A percentile compares a stretch with the other conserved stretches of the same genome.
Evolutionary conservation across 2,888 invertebrate species (phyloP).

Genomic region (Teleiodes luculella): DNA sequence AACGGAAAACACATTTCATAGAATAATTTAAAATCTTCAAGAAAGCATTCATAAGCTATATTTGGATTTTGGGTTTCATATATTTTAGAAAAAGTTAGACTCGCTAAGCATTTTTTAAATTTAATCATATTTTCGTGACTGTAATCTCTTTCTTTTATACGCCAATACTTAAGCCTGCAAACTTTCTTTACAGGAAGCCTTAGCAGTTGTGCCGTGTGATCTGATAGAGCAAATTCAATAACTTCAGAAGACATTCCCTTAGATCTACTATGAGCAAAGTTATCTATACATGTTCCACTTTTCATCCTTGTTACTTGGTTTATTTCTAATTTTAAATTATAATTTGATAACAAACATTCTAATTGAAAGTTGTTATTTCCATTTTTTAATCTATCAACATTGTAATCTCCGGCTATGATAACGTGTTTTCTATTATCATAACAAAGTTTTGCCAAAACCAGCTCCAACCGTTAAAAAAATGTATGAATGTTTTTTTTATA

Average conservation of each 20-base stretch:
- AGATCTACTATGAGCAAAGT: not conserved
- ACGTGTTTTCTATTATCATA: not conserved
- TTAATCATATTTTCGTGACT: too few relatives aligned
- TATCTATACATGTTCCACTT: conserved; percentile 4
- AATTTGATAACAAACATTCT: conserved; percentile 5
- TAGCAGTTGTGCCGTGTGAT: conserved; percentile 1
- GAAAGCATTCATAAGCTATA: too few relatives aligned
- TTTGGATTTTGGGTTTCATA: too few relatives aligned
- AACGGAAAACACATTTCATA: too few relatives aligned
- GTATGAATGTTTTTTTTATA: not conserved
- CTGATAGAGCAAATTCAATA: not conserved
- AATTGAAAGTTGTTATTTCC: not conserved
- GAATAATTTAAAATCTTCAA: too few relatives aligned
- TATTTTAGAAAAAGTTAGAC: too few relatives aligned
- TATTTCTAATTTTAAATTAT: conserved; percentile 3
- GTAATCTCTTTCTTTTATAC: too few relatives aligned
- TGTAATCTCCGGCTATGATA: not conserved
- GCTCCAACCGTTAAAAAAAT: not conserved
- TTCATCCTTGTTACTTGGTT: conserved; percentile 1
- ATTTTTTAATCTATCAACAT: not conserved
- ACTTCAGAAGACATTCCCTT: not conserved
- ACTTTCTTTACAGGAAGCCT: not conserved
- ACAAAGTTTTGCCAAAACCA: not conserved
- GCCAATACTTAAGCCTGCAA: not conserved
- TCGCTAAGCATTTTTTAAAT: too few relatives aligned